These are phyloP conservation scores for Lemur catta DNA, from an alignment of 2,797 vertebrate genomes.

Conservation along the genomic window DNA sequence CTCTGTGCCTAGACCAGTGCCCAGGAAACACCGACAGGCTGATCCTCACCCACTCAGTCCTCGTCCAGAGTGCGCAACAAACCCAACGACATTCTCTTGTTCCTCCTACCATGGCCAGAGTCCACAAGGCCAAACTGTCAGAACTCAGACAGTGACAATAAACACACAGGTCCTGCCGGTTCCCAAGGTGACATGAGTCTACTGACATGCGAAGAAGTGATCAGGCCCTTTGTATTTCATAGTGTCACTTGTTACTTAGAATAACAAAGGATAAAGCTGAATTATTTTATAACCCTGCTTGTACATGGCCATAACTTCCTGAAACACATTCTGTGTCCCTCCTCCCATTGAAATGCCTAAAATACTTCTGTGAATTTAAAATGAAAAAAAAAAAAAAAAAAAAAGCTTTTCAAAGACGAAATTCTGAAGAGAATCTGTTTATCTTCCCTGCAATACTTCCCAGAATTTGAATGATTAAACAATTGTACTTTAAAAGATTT, in stretches of 20 bases:
- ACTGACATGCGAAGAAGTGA: conserved; percentile 10
- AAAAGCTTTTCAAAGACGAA: conserved; percentile 25
- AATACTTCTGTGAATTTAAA: conserved; percentile 38
- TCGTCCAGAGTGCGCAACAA: not conserved
- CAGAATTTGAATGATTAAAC: conserved; percentile 46
- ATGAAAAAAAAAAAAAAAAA: not conserved
- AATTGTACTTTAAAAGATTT: conserved; percentile 28
- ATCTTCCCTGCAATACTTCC: not conserved
- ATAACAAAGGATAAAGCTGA: conserved; percentile 25
- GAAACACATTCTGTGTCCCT: not conserved
- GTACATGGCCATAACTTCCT: conserved; percentile 38
- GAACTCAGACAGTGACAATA: conserved; percentile 45
- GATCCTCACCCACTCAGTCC: not conserved
- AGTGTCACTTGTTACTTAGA: conserved; percentile 25
- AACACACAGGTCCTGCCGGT: not conserved
- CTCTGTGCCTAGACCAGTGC: not conserved
- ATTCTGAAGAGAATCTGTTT: conserved; percentile 23
- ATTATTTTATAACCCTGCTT: conserved; percentile 18
- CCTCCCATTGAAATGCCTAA: conserved; percentile 16
- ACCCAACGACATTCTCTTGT: not conserved
- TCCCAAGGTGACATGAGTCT: conserved; percentile 24
- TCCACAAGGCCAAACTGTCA: conserved; percentile 32
- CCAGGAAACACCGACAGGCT: not conserved
- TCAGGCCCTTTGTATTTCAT: not conserved
- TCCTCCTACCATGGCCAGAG: not conserved